These are phyloP conservation scores for Passer domesticus DNA, from an alignment of 2,113 vertebrate genomes.

Conservation along the genomic window DNA sequence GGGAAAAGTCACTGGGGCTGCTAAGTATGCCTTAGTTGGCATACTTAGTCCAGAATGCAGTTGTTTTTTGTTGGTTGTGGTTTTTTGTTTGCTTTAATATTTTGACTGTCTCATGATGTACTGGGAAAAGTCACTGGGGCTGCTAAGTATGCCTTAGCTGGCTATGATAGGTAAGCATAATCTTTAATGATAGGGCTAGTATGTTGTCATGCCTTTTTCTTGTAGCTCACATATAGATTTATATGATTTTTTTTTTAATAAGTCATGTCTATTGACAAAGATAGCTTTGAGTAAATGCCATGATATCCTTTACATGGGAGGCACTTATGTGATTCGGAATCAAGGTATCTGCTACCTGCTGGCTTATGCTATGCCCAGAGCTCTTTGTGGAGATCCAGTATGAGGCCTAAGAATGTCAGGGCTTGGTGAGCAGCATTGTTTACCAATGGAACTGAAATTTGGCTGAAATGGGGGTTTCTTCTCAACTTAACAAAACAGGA, in stretches of 20 bases:
- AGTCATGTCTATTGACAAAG: neutral
- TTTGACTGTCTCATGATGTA: neutral
- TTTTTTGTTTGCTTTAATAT: too few species aligned
- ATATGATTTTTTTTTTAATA: neutral
- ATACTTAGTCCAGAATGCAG: too few species aligned
- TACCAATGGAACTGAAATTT: neutral
- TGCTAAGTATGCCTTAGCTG: neutral
- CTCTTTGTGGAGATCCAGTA: neutral
- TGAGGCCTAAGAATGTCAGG: neutral
- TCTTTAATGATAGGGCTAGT: neutral
- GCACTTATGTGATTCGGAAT: neutral
- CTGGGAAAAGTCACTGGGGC: neutral
- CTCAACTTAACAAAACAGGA: neutral
- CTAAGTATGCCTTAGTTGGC: neutral
- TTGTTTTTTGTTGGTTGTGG: too few species aligned
- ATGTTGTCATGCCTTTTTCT: neutral
- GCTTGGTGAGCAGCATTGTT: neutral
- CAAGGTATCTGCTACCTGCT: neutral
- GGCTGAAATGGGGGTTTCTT: neutral
- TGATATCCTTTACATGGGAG: neutral
- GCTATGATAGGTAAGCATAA: neutral
- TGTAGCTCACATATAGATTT: neutral
- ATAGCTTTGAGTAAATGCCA: neutral
- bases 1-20: neutral
- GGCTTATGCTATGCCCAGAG: neutral